Evolutionary conservation across 2,888 invertebrate genomes (phyloP), one percentile per base, ranked within the genome.

Genomic region (Willowsia nigromaculata): DNA sequence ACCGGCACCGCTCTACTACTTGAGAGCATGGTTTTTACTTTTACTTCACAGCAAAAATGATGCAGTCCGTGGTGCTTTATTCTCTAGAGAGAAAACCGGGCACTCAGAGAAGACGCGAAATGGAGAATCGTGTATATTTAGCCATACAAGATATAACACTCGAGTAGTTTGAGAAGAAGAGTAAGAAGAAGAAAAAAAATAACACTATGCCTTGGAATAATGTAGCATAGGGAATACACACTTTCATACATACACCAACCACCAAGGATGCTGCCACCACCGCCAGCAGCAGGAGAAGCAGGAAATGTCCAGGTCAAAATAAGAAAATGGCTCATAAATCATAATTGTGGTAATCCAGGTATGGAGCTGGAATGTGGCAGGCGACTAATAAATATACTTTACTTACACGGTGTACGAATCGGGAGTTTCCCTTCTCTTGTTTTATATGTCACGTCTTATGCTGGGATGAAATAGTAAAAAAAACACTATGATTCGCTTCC

Each of bases 271-370:
- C 43, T 47, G 22, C 74, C 25, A 40, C 71, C 50, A 22, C 53
- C 83, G 33, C 56, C 43, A 74, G 33, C 71, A 71, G 50, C 50
- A 80, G 68, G 25, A 40, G 78, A 76, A 59, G 74, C 74, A 83
- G 88, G 88, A 88, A 88, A 88, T 88, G 88, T 88, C 88, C 88
- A 88, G 88, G 88, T 88, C 88, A 88, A 88, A 88, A 88, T 88
- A 88, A 88, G 83, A 59, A 59, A 88, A 88, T 83, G 88, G 88
- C 88, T 83, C 88, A 88, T 88, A 88, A 88, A 88, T 88, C 88
- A 88, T 88, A 88, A 88, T 88, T 88, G 88, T 88, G 88, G 88
- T 88, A 88, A 88, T 88, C 88, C 88, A 88, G 88, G 88, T 83
- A 83, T 88, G 82, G 83, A 88, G 82, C 88, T 76, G 82, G 88